Evolutionary conservation across 2,888 invertebrate species (phyloP), one percentile per base, ranked within the genome.

Genomic region (Tenthredo scrophulariae): DNA sequence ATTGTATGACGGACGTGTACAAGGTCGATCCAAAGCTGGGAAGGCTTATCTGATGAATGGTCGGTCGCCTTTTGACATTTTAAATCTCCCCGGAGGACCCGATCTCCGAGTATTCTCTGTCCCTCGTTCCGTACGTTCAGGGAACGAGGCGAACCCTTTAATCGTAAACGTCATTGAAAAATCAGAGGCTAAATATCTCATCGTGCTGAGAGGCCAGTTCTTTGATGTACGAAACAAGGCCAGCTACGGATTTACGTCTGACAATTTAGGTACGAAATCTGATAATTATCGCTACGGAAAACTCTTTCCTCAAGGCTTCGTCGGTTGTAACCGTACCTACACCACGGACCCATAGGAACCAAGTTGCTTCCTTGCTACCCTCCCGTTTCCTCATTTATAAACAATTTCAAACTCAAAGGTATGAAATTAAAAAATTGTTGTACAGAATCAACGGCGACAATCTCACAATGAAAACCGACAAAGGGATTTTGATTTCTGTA

Each of bases 21-120:
- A 50, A 33, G 54, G 50, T 54, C 50, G 77, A n/a, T 58, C 40
- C 26, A 40, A 62, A 80, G 29, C 54, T 54, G 10, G 75, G 18
- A 37, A 72, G 40, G 54, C 79, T 85, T 90, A 89, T 90, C 90
- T 84, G 89, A 89, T 88, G 87, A 85, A 86, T 90, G 90, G 87
- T 86, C 58, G 75, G 40, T 85, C 72, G 70, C 82, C 84, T 85
- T 82, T 50, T 86, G 84, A 83, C 75, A 84, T 86, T 86, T 84
- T 50, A 85, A 86, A 87, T 85, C 87, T 74, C 84, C 82, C 86
- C 67, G 85, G 87, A 89, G 87, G 86, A 84, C 82, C 77, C 6
- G 29, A 54, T 54, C 77, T 37, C 85, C 84, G 1, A 18, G 10
- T 46, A 26, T 77, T 79, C 26, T 79, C 26, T 22, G 2, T 26